Evolutionary conservation across 92 coral and sea anemone species (phyloP), one percentile per base, ranked within the genome.

Genomic region (Palythoa grandis): DNA sequence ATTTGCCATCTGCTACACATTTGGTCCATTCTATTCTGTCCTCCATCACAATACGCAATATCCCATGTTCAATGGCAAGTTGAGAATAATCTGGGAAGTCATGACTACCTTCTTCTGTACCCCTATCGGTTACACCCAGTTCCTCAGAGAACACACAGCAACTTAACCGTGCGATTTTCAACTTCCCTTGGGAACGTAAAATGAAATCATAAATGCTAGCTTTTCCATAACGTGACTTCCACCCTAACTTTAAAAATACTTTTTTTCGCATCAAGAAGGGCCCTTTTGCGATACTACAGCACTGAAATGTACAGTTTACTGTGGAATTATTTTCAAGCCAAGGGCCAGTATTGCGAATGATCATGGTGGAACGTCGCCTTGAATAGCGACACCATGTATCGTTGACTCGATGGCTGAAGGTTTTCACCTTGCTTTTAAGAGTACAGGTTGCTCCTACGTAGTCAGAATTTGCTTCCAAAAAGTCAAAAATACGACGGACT

Each of bases 21-120:
- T 54, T 67, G 7, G 96, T 93, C 96, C 96, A 93, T 70, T 93
- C 94, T 10, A 93, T 86, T 65, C 86, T 86, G 69, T 76, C 89
- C 76, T 91, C 92, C 77, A 78, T 91, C 2, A 92, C 80, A 58
- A 90, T 92, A 72, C 95, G 87, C 72, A 92, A 74, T 63, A 92
- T 82, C 8, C 79, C 83, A 89, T 91, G 92, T 35, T 72, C 82
- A 17, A 43, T 75, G 0, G 94, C 94, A 84, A 93, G 87, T 6
- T 65, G 29, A 0, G 92, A 71, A 66, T 91, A 91, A 37, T 93
- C 96, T 1, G 88, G 91, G 54, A 93, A 89, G 74, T 88, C 82
- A 11, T 75, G 52, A 13, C 74, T 17, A 12, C 86, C 89, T 65
- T 91, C 88, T 16, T 82, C 79, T 15, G 75, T 43, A 16, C 92